Evolutionary conservation across 2,113 vertebrate species (phyloP).

Genomic region (Peucedramus taeniatus): DNA sequence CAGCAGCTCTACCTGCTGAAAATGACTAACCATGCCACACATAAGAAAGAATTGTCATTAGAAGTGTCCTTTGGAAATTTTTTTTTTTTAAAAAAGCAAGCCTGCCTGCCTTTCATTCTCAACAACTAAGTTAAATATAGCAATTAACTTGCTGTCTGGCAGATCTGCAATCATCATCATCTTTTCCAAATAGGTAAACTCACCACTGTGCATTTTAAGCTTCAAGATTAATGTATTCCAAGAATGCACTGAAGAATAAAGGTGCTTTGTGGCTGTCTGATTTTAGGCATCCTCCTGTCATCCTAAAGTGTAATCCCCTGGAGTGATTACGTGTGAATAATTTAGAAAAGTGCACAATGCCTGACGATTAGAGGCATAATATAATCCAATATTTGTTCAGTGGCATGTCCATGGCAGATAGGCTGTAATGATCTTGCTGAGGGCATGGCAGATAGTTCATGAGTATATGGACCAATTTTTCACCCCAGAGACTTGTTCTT

Average conservation of each 20-base stretch:
- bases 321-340: conserved; percentile 67
- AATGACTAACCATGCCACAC: background rate
- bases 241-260: conserved; percentile 27
- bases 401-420: background rate
- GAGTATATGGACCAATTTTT: background rate
- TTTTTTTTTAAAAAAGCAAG: too few species aligned
- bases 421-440: background rate
- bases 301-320: conserved; percentile 49
- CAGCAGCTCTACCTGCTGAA: background rate
- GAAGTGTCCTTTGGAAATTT: background rate
- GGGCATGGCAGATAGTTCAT: background rate
- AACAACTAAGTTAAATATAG: conserved; percentile 53
- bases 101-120: background rate
- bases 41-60: conserved; percentile 2
- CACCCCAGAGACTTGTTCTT: background rate
- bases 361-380: conserved; percentile 46
- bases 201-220: conserved; percentile 23
- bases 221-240: conserved; percentile 63
- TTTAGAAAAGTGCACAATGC: conserved; percentile 63
- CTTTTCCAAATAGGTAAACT: conserved; percentile 46
- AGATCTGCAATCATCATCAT: conserved; percentile 45
- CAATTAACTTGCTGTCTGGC: conserved; percentile 57
- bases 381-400: conserved; percentile 56
- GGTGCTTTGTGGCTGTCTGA: conserved; percentile 39
- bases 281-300: conserved; percentile 56